phyloP scores from a whole-genome alignment of 1,140 invertebrate genomes.

The Neodiprion lecontei region DNA sequence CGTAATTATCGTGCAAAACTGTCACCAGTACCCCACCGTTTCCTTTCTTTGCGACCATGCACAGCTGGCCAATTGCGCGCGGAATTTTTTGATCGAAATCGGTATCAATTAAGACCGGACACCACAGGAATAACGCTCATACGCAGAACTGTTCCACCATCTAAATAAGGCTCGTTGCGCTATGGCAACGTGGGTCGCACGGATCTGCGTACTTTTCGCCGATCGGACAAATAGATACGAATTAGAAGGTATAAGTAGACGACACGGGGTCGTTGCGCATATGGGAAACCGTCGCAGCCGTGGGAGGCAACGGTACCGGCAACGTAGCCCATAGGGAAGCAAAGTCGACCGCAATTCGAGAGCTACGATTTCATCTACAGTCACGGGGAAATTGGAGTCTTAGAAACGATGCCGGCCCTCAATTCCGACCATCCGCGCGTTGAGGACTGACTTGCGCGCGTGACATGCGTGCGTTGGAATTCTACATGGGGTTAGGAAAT shows the following conservation, averaged over 20 bases:
- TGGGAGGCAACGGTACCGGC: background rate
- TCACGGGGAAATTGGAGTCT: background rate
- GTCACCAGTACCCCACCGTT: too few relatives aligned
- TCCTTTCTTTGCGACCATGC: too few relatives aligned
- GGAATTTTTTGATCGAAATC: too few relatives aligned
- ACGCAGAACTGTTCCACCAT: background rate
- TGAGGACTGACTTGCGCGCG: background rate
- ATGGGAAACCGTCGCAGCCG: background rate
- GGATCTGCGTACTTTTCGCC: background rate
- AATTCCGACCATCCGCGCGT: background rate
- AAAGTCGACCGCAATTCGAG: background rate
- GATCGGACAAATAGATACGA: conserved; percentile 3
- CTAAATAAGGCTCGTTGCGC: conserved; percentile 6
- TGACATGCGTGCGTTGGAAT: background rate
- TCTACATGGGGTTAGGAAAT: background rate
- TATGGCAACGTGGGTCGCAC: background rate
- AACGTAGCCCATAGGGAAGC: too few relatives aligned
- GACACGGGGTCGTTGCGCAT: background rate
- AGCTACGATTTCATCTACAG: background rate
- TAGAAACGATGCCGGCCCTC: background rate
- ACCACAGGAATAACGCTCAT: background rate
- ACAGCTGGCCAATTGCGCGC: too few relatives aligned
- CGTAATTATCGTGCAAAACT: too few relatives aligned
- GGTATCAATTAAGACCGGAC: too few relatives aligned
- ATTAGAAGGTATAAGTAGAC: background rate